Evolutionary conservation across 2,797 vertebrate genomes (phyloP).

Genomic region (Enteromius paludinosus): DNA sequence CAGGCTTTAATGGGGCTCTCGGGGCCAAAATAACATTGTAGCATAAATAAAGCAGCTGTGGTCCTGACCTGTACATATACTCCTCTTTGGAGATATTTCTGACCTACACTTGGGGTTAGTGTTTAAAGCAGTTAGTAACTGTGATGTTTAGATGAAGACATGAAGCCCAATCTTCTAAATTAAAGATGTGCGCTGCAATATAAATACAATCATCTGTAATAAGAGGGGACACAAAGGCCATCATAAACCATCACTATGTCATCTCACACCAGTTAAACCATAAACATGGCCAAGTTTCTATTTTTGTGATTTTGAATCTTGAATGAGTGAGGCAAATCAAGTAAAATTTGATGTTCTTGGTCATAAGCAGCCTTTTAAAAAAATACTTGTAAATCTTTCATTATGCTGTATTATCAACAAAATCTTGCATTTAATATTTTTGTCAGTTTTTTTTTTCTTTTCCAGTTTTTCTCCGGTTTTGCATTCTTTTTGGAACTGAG

Average conservation of each 20-base stretch:
- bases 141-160: slow-evolving; percentile 31
- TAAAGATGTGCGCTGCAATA: slow-evolving; percentile 23
- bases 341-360: neutral
- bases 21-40: slow-evolving; percentile 36
- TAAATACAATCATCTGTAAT: slow-evolving; percentile 35
- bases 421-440: neutral
- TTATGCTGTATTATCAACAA: neutral
- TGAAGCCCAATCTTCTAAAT: slow-evolving; percentile 29
- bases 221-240: slow-evolving; percentile 27
- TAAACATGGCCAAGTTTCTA: slow-evolving; percentile 15
- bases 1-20: slow-evolving; percentile 24
- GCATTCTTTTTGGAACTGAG: neutral
- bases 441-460: neutral
- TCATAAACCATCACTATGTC: slow-evolving; percentile 35
- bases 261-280: slow-evolving; percentile 30
- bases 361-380: neutral
- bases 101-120: slow-evolving; percentile 18
- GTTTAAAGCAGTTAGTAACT: slow-evolving; percentile 25
- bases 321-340: neutral
- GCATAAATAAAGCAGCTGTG: slow-evolving; percentile 34
- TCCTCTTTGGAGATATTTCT: slow-evolving; percentile 25
- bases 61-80: slow-evolving; percentile 35
- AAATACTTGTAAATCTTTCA: neutral
- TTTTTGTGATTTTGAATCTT: slow-evolving; percentile 2
- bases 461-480: too few species aligned